Percentiles rank a stretch among this genome's conserved stretches.
Evolutionary conservation across 2,797 vertebrate species (phyloP).

Genomic region (Eleutherodactylus coqui): DNA sequence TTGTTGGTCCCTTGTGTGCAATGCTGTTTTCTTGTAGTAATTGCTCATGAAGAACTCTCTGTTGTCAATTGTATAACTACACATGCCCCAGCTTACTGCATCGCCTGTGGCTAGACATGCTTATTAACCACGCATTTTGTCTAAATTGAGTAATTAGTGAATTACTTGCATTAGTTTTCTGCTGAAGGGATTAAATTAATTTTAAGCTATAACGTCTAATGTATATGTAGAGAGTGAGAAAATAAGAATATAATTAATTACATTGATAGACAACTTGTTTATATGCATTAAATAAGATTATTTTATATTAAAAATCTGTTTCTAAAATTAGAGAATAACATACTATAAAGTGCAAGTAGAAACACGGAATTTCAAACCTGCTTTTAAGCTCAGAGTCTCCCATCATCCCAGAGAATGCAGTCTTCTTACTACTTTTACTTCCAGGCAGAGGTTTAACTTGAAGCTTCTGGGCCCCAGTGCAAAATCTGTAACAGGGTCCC

Average conservation of each 20-base stretch:
- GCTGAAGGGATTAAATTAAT: slow-evolving; percentile 16
- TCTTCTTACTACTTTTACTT: too few species aligned
- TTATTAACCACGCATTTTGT: slow-evolving; percentile 52
- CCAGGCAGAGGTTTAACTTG: too few species aligned
- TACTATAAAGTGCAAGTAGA: too few species aligned
- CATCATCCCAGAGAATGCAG: too few species aligned
- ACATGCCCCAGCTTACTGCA: slow-evolving; percentile 31
- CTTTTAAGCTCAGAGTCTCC: too few species aligned
- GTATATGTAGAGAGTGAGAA: not conserved
- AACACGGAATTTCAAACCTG: too few species aligned
- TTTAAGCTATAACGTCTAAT: slow-evolving; percentile 1
- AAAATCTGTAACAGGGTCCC: too few species aligned
- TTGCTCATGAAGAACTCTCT: slow-evolving; percentile 36
- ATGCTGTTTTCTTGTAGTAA: slow-evolving; percentile 51
- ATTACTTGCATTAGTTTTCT: slow-evolving; percentile 34
- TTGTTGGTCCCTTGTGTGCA: slow-evolving; percentile 38
- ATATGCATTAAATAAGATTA: not conserved
- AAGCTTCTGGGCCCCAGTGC: too few species aligned
- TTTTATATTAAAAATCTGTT: not conserved
- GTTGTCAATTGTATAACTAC: slow-evolving; percentile 43
- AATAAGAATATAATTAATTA: not conserved
- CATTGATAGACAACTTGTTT: not conserved
- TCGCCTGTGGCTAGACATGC: slow-evolving; percentile 41
- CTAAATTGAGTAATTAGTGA: slow-evolving; percentile 48
- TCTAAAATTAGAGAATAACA: not conserved